Percentiles rank a stretch among this genome's conserved stretches.
phyloP scores from a whole-genome alignment of 2,888 invertebrate species.

The Amphipoea oculea region DNA sequence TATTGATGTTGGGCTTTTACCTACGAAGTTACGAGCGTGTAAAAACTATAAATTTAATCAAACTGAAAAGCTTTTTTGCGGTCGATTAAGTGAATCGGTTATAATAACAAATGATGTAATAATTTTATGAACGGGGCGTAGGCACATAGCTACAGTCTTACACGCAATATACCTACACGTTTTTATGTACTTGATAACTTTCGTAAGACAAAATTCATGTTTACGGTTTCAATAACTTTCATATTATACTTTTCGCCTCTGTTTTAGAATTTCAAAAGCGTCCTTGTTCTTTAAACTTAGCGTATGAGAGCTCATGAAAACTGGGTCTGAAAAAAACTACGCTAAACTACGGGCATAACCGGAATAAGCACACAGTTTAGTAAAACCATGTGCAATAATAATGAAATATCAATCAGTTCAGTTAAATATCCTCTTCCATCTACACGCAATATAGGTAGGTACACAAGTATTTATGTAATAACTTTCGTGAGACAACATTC shows the following conservation, averaged over 20 bases:
- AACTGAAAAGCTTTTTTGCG: conserved; percentile 49
- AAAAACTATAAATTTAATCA: conserved; percentile 63
- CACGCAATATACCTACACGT: conserved; percentile 12
- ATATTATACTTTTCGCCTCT: not conserved
- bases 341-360: not conserved
- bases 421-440: no score
- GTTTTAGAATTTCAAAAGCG: not conserved
- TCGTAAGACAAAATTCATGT: conserved; percentile 9
- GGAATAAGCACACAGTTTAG: not conserved
- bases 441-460: conserved; percentile 6
- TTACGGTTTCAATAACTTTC: not conserved
- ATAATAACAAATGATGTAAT: conserved; percentile 29
- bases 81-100: conserved; percentile 40
- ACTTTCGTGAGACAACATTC: conserved; percentile 14
- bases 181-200: conserved; percentile 20
- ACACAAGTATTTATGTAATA: conserved; percentile 13
- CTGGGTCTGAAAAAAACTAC: not conserved
- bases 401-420: conserved; percentile 1
- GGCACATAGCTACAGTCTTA: conserved; percentile 8
- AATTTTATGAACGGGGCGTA: conserved; percentile 25
- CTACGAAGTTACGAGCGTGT: conserved; percentile 44
- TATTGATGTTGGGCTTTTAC: conserved; percentile 56
- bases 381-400: not conserved
- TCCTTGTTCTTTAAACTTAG: not conserved
- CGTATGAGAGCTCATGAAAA: not conserved